These are phyloP conservation scores for Gymnoscopelus microlampas DNA, from an alignment of 2,797 vertebrate genomes.

Conservation along the genomic window DNA sequence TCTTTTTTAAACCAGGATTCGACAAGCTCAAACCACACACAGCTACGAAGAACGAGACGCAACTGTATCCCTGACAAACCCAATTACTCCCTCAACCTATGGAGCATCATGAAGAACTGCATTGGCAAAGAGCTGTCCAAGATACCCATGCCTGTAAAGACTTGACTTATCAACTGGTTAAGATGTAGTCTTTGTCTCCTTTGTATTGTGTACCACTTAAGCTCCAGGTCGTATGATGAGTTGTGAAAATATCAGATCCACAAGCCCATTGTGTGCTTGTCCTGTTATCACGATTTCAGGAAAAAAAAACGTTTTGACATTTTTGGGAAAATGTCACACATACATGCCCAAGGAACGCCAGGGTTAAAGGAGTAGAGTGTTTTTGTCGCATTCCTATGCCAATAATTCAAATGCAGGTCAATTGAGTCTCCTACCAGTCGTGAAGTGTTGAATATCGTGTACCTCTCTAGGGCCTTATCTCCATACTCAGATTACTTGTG, in stretches of 20 bases:
- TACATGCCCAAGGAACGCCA: too few species aligned
- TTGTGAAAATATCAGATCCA: too few species aligned
- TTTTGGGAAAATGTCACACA: too few species aligned
- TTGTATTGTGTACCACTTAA: neutral
- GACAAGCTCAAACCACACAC: slow-evolving; percentile 68
- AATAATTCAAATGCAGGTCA: too few species aligned
- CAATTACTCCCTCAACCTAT: slow-evolving; percentile 95
- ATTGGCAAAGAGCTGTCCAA: slow-evolving; percentile 95
- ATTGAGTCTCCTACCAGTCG: too few species aligned
- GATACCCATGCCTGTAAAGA: slow-evolving; percentile 93
- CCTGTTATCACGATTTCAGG: neutral
- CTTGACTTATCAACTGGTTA: neutral
- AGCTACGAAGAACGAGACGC: slow-evolving; percentile 80
- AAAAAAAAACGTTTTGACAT: too few species aligned
- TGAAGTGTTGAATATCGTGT: too few species aligned
- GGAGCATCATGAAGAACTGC: slow-evolving; percentile 99
- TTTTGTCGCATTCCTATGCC: too few species aligned
- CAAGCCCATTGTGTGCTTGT: neutral
- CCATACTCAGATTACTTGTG: neutral
- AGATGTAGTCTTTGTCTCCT: neutral
- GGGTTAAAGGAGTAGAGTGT: too few species aligned
- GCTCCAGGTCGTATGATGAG: too few species aligned
- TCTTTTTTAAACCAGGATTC: slow-evolving; percentile 59
- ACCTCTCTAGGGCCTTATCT: too few species aligned
- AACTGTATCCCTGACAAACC: slow-evolving; percentile 94